Base-by-base conservation (phyloP, 1,140 invertebrate genomes). In the Trypoxylus dichotomus region DNA sequence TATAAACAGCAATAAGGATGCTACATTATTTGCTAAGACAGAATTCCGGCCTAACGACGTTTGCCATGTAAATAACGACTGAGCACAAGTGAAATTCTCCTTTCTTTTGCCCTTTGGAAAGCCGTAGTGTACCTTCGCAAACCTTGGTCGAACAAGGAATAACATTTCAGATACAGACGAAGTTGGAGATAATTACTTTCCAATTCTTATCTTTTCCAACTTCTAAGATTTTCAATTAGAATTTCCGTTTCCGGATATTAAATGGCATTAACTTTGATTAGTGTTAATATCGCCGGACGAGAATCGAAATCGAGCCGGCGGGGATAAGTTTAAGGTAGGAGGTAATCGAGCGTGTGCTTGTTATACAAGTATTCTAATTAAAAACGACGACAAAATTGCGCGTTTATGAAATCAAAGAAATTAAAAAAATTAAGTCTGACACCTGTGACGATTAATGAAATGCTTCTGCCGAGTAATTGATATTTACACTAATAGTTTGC, bases 1-100 rank as follows among this genome's bases (percentile, higher is more conserved):
- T 75, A 78, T 75, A 78, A 78, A 78, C 77, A 78, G 77, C 73
- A 78, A 78, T 78, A 78, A 78, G 77, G 73, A 75, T 78, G 47
- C 73, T 63, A 74, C 60, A 54, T 75, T 75, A 78, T 78, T 78
- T 78, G 47, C 58, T 68, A 43, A 75, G 76, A 75, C 24, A 75
- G 27, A 63, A 63, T 76, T 76, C 75, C 27, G 24, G 58, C n/a
- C 54, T 76, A 76, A 76, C 60, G 21, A 76, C 74, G 74, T 76
- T 76, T 76, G n/a, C 74, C 54, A 76, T 54, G 74, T 76, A 76
- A 76, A 76, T 76, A 76, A n/a, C 32, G 13, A 19, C 29, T 8
- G 6, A 74, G 32, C 72, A 15, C 29, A 74, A 37, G 29, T 37
- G 15, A 5, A 19, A 11, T 37, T 7, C 5, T 41, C 41, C 32